Evolutionary conservation across 2,888 invertebrate genomes (phyloP).

Genomic region (Pristionchus entomophagus): DNA sequence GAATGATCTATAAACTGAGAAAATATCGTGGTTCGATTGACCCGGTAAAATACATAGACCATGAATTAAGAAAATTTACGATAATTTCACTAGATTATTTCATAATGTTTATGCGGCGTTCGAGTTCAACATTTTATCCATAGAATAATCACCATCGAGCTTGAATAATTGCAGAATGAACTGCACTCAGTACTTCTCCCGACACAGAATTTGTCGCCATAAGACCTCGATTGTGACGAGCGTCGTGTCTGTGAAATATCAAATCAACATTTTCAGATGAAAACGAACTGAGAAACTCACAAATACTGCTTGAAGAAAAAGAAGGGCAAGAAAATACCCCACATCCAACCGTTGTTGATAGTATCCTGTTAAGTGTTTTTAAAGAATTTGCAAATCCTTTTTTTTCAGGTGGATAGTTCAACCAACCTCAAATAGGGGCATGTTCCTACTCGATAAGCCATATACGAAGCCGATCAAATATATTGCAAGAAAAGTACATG

Average conservation of each 20-base stretch:
- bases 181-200: neutral
- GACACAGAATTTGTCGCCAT: neutral
- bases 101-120: too few relatives aligned
- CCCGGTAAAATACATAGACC: too few relatives aligned
- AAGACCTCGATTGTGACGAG: neutral
- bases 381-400: too few relatives aligned
- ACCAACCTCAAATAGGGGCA: neutral
- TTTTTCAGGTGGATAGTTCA: too few relatives aligned
- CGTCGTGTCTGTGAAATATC: neutral
- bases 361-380: too few relatives aligned
- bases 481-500: neutral
- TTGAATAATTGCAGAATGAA: neutral
- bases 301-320: neutral
- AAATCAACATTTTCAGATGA: too few relatives aligned
- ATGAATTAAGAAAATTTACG: too few relatives aligned
- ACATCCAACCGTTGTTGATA: neutral
- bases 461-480: neutral
- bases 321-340: neutral
- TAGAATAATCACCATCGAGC: neutral
- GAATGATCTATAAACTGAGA: too few relatives aligned
- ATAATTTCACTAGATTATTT: too few relatives aligned
- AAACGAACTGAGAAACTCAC: neutral
- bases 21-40: too few relatives aligned
- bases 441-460: neutral
- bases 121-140: too few relatives aligned